These are phyloP conservation scores for Drosophila hawaiiensis DNA, from an alignment of 2,888 invertebrate genomes.

Conservation along the genomic window DNA sequence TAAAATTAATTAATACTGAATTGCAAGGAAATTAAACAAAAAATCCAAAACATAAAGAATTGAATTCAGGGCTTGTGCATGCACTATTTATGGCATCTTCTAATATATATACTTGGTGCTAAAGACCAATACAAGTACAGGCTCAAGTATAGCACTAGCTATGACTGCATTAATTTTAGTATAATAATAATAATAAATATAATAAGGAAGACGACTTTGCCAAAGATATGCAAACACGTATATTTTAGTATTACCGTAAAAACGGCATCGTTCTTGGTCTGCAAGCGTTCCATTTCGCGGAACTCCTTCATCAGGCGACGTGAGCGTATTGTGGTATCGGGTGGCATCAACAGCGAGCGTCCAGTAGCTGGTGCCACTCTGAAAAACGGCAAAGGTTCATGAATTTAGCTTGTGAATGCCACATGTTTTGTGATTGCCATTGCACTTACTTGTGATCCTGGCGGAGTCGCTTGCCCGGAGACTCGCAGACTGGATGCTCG, in stretches of 20 bases:
- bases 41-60: neutral
- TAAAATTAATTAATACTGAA: neutral
- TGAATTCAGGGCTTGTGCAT: neutral
- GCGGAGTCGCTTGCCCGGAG: conserved; percentile 81
- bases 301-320: conserved; percentile 94
- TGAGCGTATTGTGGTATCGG: conserved; percentile 89
- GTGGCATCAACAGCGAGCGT: conserved; percentile 66
- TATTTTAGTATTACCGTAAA: conserved; percentile 87
- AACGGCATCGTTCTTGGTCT: conserved; percentile 89
- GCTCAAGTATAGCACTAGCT: neutral
- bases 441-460: conserved; percentile 79
- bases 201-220: neutral
- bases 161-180: neutral
- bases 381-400: conserved; percentile 15
- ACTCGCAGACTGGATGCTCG: conserved; percentile 68
- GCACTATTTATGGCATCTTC: neutral
- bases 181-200: neutral
- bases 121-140: neutral
- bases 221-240: neutral
- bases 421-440: neutral
- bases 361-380: conserved; percentile 85
- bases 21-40: neutral
- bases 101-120: neutral
- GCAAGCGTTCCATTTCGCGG: conserved; percentile 91
- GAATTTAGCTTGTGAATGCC: neutral